Conservation (phyloP, 2,888 invertebrate genomes). For the Falcaria lacertinaria region DNA sequence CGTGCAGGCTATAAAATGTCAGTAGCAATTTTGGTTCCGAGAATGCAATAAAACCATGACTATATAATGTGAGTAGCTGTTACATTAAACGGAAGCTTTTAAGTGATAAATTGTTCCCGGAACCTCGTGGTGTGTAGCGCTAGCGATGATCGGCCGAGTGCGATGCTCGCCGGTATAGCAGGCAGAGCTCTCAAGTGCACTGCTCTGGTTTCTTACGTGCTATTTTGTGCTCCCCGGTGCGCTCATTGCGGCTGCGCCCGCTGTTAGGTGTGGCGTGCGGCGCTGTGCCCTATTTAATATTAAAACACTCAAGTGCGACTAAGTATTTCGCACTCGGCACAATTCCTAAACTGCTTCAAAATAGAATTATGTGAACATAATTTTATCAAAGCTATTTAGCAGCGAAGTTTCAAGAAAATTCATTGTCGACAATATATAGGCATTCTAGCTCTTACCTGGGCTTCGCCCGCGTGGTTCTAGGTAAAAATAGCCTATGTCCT, state of each 20-base stretch:
- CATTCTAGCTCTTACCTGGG: no score
- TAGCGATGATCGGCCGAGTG: conserved; percentile 61
- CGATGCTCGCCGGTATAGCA: conserved; percentile 37
- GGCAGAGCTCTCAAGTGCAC: conserved; percentile 65
- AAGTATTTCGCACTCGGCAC: conserved; percentile 4
- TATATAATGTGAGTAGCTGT: conserved; percentile 34
- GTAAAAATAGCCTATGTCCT: no score
- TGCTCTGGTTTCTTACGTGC: conserved; percentile 50
- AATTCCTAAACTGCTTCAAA: background rate
- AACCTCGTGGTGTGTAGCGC: conserved; percentile 64
- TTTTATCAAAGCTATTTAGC: no score
- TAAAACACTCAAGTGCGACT: conserved; percentile 20
- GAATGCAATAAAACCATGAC: conserved; percentile 47
- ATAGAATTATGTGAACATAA: background rate
- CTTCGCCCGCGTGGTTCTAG: no score
- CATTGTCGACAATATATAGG: no score
- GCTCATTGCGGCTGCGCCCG: conserved; percentile 15
- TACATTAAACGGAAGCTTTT: conserved; percentile 69
- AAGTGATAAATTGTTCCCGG: conserved; percentile 77
- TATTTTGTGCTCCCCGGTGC: conserved; percentile 20
- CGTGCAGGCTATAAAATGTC: no score
- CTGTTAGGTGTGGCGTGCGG: conserved; percentile 27
- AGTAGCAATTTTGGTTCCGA: conserved; percentile 33
- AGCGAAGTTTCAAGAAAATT: no score
- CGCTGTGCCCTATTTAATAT: conserved; percentile 31